Evolutionary conservation across 2,113 vertebrate species (phyloP), one percentile per base, ranked within the genome.

Genomic region (Archocentrus centrarchus): DNA sequence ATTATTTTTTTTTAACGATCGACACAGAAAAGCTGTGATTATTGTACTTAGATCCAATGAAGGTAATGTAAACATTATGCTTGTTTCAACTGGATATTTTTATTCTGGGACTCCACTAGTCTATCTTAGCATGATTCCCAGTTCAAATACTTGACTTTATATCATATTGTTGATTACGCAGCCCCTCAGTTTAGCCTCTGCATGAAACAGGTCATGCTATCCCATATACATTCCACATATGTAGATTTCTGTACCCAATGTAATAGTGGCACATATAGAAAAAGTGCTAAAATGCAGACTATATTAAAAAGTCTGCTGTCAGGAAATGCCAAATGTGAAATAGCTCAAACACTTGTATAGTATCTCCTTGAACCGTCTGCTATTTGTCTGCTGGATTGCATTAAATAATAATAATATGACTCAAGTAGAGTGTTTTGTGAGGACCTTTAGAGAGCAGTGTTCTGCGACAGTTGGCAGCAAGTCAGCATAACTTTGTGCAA

Each of bases 51-150:
- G 24, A 53, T 32, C 15, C 15, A 32, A 32, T 32, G 44, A 70
- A 24, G 44, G 30, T 53, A 53, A 13, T 73, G 11, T 73, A 73
- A 73, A 55, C 55, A 73, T 73, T 73, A 35, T 55, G 27, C 1
- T 73, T 73, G 47, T 55, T 73, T 73, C 68, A 55, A 73, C 68
- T 73, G 11, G 18, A 73, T 18, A 53, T 55, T 55, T 53, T 53
- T 70, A 70, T 70, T 70, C 44, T 70, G 24, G 66, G 66, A 55
- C 68, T 55, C 27, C 18, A 8, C 27, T n/a, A 32, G 27, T n/a
- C 27, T 35, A 55, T 73, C 11, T 73, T 73, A 27, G 47, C 27
- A 55, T 35, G 53, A 50, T 18, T 73, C 47, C 47, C 68, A 73
- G 68, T 55, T 30, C 11, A 73, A 55, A 73, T 27, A 55, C 18